Evolutionary conservation across 2,797 vertebrate species (phyloP).

Genomic region (Mionectes olivaceus): DNA sequence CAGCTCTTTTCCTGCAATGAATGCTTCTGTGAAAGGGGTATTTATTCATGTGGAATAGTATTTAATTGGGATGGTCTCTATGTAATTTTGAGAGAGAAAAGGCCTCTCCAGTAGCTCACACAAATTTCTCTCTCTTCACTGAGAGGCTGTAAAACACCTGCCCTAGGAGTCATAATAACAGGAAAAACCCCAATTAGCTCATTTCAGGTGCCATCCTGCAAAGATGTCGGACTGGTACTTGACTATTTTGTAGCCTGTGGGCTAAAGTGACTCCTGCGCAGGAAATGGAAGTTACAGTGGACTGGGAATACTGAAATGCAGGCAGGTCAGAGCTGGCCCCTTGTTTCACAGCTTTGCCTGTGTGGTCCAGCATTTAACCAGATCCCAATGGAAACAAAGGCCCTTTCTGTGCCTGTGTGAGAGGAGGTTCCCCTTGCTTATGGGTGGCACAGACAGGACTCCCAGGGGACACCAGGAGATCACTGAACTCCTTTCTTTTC

Average conservation of each 20-base stretch:
- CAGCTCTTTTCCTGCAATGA: not conserved
- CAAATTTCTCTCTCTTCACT: not conserved
- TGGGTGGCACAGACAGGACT: not conserved
- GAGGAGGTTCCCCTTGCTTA: rapidly evolving
- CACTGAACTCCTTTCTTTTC: not conserved
- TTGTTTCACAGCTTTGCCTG: rapidly evolving
- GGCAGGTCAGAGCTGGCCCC: not conserved
- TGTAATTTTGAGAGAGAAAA: not conserved
- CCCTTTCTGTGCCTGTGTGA: not conserved
- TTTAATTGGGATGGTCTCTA: not conserved
- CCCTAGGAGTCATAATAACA: not conserved
- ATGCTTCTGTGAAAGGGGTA: not conserved
- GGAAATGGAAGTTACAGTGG: not conserved
- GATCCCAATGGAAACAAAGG: rapidly evolving
- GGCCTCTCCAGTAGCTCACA: not conserved
- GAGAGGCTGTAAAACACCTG: not conserved
- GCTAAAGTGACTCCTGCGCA: not conserved
- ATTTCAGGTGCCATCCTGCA: not conserved
- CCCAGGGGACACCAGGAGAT: not conserved
- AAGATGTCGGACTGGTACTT: not conserved
- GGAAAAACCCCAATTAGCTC: not conserved
- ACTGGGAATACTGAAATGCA: not conserved
- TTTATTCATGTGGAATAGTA: not conserved
- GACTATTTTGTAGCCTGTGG: not conserved
- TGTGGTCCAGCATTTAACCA: not conserved